Conservation (phyloP, 2,113 vertebrate genomes). For the Nematolebias whitei region DNA sequence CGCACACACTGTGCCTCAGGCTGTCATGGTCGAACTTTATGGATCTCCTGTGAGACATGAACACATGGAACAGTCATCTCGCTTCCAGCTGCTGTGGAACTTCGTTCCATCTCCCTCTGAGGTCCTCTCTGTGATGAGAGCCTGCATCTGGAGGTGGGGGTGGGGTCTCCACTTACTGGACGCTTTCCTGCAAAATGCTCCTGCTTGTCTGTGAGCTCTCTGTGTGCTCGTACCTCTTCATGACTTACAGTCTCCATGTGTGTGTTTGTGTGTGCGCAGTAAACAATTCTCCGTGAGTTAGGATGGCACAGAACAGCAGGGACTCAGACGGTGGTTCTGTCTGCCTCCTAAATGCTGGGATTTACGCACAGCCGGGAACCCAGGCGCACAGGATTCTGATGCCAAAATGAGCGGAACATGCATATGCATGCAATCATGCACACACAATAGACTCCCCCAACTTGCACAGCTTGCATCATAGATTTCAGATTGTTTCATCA, state of each 20-base stretch:
- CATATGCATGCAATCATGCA: conserved; percentile 65
- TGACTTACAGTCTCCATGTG: background rate
- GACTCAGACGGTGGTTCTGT: conserved; percentile 55
- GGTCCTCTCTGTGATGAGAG: conserved; percentile 50
- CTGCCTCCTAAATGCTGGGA: conserved; percentile 53
- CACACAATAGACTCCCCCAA: conserved; percentile 47
- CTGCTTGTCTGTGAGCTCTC: no score
- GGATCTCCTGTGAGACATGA: conserved; percentile 66
- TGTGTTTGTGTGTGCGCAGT: conserved; percentile 34
- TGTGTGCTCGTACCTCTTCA: conserved; percentile 7
- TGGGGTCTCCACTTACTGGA: conserved; percentile 40
- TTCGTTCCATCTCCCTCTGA: conserved; percentile 50
- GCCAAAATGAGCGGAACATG: conserved; percentile 56
- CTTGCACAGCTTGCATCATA: conserved; percentile 66
- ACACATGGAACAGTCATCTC: conserved; percentile 71
- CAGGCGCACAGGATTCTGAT: conserved; percentile 52
- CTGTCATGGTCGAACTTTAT: conserved; percentile 55
- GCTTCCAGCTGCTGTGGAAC: conserved; percentile 67
- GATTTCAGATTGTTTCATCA: conserved; percentile 72
- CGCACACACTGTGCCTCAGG: conserved; percentile 46
- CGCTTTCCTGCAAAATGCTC: conserved; percentile 33
- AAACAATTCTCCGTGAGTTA: conserved; percentile 44
- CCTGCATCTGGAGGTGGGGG: conserved; percentile 37
- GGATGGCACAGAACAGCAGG: conserved; percentile 54
- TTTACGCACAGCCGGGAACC: conserved; percentile 54